Conservation (phyloP, 2,888 invertebrate genomes). For the Orthosia gothica region DNA sequence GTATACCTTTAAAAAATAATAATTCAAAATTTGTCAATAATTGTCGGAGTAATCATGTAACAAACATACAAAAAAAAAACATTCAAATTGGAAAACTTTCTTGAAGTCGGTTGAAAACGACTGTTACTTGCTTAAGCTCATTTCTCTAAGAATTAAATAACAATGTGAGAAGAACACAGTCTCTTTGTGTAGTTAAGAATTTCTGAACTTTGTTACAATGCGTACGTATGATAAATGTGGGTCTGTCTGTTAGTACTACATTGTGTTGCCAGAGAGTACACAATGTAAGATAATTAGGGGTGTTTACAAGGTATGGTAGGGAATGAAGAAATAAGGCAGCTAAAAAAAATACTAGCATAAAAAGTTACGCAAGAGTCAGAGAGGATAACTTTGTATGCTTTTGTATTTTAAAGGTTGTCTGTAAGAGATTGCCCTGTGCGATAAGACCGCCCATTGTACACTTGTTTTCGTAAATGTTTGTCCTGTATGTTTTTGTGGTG, state of each 20-base stretch:
- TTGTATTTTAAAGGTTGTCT: too few relatives aligned
- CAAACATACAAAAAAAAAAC: too few relatives aligned
- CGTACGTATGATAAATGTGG: constrained; percentile 9
- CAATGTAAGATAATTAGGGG: constrained; percentile 7
- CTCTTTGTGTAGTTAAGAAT: constrained; percentile 56
- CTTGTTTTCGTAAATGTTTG: too few relatives aligned
- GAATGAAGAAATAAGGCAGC: not conserved
- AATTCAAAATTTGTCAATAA: too few relatives aligned
- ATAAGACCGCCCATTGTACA: too few relatives aligned
- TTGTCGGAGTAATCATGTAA: too few relatives aligned
- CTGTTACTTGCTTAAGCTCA: constrained; percentile 4
- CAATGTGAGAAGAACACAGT: constrained; percentile 45
- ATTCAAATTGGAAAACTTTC: too few relatives aligned
- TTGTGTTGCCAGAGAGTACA: constrained; percentile 37
- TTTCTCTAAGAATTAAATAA: constrained; percentile 50
- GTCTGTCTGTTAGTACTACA: constrained; percentile 22
- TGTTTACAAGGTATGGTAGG: not conserved
- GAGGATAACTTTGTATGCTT: not conserved
- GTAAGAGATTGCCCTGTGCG: too few relatives aligned
- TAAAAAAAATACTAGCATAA: not conserved
- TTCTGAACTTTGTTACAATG: constrained; percentile 44
- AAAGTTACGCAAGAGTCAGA: not conserved
- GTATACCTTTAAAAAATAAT: too few relatives aligned
- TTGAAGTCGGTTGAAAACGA: too few relatives aligned
- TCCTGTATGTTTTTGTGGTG: too few relatives aligned